Evolutionary conservation across 2,113 vertebrate genomes (phyloP), one percentile per base, ranked within the genome.

Genomic region (Catagonus wagneri): DNA sequence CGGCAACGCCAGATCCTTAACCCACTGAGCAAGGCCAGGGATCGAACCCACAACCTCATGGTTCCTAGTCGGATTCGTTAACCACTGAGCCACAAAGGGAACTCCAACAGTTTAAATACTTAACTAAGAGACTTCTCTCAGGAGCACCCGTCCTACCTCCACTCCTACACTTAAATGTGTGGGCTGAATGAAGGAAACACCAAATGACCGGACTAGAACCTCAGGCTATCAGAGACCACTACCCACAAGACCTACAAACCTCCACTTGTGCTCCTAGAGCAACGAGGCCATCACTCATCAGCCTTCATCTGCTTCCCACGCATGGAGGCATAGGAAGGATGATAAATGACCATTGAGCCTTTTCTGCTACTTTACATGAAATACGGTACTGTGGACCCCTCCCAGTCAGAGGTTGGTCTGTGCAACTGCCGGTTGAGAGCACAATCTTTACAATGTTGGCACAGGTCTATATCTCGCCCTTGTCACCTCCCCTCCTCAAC

Each of bases 161-260:
- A 32, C 19, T 1, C 3, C 17, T 50, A 50, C 34, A 39, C 32
- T 75, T 87, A 19, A 58, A 23, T 66, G n/a, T 36, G 3, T 6
- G 2, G 58, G 32, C 7, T 11, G 36, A 1, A 17, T 1, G 12
- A 17, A 27, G 16, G 14, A 68, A 39, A 71, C 22, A 4, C 2
- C 6, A 32, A 85, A 74, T 16, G 16, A 54, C 13, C n/a, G 17
- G 32, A 58, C 17, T 15, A 94, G 69, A 83, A 58, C 71, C 12
- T 74, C 63, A 5, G 16, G 9, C 72, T 32, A 13, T 16, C 19
- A n/a, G 52, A 60, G 12, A 20, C 15, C 16, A 25, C 52, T 15
- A 4, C 1, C n/a, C 7, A 15, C 27, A 68, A 20, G 10, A 16
- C 10, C 1, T 23, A 32, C 2, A 13, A 1, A 25, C 34, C 23